Conservation (phyloP, 2,113 vertebrate genomes). For the Protobothrops flavoviridis region DNA sequence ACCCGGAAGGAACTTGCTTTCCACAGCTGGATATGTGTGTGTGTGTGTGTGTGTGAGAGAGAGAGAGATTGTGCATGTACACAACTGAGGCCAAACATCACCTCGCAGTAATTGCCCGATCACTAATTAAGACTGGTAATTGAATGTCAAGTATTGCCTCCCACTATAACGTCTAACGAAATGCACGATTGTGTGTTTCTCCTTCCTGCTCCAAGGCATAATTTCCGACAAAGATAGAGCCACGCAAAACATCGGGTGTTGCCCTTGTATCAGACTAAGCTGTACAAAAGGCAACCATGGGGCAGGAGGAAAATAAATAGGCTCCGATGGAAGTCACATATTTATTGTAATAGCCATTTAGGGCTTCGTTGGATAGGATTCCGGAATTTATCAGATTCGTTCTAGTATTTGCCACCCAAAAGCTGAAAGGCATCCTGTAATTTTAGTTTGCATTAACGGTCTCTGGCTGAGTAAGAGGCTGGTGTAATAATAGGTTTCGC, state of each 20-base stretch:
- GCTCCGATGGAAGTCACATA: not conserved
- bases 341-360: not conserved
- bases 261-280: not conserved
- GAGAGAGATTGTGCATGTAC: too few species aligned
- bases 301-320: too few species aligned
- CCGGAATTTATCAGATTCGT: not conserved
- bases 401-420: not conserved
- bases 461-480: not conserved
- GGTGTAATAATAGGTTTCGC: not conserved
- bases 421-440: not conserved
- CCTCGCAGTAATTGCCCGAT: not conserved
- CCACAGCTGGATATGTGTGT: too few species aligned
- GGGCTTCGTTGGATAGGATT: not conserved
- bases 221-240: too few species aligned
- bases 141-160: too few species aligned
- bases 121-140: not conserved
- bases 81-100: not conserved
- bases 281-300: too few species aligned
- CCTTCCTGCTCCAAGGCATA: not conserved
- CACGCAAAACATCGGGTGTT: not conserved
- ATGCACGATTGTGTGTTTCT: not conserved
- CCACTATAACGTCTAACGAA: not conserved
- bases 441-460: not conserved
- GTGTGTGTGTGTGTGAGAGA: too few species aligned
- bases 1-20: not conserved